phyloP scores from a whole-genome alignment of 2,113 vertebrate species.

The Silurus asotus region DNA sequence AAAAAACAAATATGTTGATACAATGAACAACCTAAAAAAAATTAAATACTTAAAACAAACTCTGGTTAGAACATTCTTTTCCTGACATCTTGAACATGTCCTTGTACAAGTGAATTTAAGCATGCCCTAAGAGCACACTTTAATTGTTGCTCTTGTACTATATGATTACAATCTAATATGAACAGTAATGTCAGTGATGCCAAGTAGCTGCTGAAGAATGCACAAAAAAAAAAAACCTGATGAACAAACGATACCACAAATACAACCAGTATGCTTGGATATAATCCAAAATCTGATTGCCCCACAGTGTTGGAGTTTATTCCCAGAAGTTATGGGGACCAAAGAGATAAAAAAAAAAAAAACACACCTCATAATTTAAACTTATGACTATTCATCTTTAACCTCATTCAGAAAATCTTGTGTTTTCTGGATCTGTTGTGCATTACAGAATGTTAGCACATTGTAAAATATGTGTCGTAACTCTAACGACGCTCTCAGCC shows the following conservation, averaged over 20 bases:
- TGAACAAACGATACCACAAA: slow-evolving; percentile 18
- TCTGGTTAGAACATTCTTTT: background rate
- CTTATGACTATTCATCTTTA: slow-evolving; percentile 4
- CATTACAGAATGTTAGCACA: slow-evolving; percentile 53
- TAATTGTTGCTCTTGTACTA: background rate
- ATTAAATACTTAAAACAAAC: background rate
- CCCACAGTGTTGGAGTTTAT: background rate
- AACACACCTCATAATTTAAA: slow-evolving; percentile 13
- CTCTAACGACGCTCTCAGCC: slow-evolving; percentile 56
- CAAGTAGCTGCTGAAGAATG: slow-evolving; percentile 4
- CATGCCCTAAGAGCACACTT: background rate
- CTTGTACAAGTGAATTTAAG: background rate
- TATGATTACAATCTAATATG: slow-evolving; percentile 1
- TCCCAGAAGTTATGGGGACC: slow-evolving; percentile 18
- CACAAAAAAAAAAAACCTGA: background rate
- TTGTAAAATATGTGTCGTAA: slow-evolving; percentile 57
- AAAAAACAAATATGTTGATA: background rate
- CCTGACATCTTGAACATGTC: background rate
- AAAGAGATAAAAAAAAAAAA: slow-evolving; percentile 19
- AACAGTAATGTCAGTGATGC: background rate
- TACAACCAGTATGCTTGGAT: slow-evolving; percentile 15
- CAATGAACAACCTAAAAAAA: background rate
- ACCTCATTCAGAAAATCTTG: slow-evolving; percentile 31
- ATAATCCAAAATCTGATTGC: slow-evolving; percentile 26
- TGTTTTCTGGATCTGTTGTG: slow-evolving; percentile 46